These are phyloP conservation scores for Embiotoca jacksoni DNA, from an alignment of 2,113 vertebrate species.

Conservation along the genomic window DNA sequence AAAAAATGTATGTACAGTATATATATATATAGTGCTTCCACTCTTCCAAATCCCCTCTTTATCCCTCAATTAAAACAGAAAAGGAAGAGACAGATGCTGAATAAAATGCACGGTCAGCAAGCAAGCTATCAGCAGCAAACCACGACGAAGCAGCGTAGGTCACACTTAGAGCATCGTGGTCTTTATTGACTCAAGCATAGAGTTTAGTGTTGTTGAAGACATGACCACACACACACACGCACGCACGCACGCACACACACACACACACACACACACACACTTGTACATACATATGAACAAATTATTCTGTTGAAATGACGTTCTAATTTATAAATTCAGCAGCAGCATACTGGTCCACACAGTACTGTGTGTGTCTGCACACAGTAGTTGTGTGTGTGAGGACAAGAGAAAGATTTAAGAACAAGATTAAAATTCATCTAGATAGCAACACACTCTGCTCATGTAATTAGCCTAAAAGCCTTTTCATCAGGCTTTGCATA, in stretches of 20 bases:
- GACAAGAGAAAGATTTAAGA: slow-evolving; percentile 2
- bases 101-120: slow-evolving; percentile 29
- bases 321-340: slow-evolving; percentile 34
- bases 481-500: slow-evolving; percentile 65
- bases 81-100: slow-evolving; percentile 4
- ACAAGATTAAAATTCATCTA: slow-evolving; percentile 56
- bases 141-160: slow-evolving; percentile 11
- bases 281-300: slow-evolving; percentile 8
- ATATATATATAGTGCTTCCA: background rate
- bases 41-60: background rate
- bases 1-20: too few relatives aligned
- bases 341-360: background rate
- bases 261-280: slow-evolving; percentile 11
- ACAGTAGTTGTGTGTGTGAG: slow-evolving; percentile 12
- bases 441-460: slow-evolving; percentile 52
- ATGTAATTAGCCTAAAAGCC: slow-evolving; percentile 80
- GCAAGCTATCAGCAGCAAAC: slow-evolving; percentile 19
- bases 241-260: background rate
- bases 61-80: slow-evolving; percentile 32
- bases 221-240: slow-evolving; percentile 5
- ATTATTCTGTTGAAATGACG: slow-evolving; percentile 43
- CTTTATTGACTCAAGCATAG: slow-evolving; percentile 39
- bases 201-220: slow-evolving; percentile 24
- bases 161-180: slow-evolving; percentile 32
- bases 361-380: slow-evolving; percentile 7